A percentile compares a stretch with the other conserved stretches of the same genome.
phyloP scores from a whole-genome alignment of 64 coral and sea anemone genomes.

The Montipora efflorescens region DNA sequence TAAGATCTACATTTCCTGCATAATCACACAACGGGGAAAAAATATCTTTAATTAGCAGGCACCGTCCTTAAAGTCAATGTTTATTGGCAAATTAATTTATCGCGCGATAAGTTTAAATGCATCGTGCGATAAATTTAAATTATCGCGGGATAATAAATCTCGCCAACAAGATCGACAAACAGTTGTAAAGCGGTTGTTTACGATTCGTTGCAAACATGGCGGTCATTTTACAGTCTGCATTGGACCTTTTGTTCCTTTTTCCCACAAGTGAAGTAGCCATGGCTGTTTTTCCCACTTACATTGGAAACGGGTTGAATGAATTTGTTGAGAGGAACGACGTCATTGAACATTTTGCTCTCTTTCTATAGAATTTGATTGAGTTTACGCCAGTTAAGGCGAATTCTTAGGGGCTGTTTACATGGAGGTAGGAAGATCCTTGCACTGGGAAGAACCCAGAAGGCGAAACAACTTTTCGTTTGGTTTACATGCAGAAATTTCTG shows the following conservation, averaged over 20 bases:
- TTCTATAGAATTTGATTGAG: constrained; percentile 18
- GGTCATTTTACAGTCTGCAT: not conserved
- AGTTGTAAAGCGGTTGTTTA: not conserved
- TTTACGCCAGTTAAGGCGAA: constrained; percentile 11
- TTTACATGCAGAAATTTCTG: no score
- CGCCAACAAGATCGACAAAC: not conserved
- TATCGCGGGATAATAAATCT: constrained; percentile 19
- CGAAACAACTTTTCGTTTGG: not conserved
- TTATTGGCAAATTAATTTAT: not conserved
- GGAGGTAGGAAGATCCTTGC: no score
- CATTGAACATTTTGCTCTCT: constrained; percentile 14
- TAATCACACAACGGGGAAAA: no score
- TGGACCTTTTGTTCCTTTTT: not conserved
- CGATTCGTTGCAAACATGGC: not conserved
- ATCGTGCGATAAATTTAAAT: not conserved
- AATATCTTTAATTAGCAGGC: no score
- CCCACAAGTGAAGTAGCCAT: not conserved
- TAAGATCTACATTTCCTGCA: no score
- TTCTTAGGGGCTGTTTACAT: not conserved
- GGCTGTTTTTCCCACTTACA: not conserved
- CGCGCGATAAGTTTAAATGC: not conserved
- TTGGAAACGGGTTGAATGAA: constrained; percentile 14
- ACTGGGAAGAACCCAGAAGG: no score
- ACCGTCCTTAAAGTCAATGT: no score
- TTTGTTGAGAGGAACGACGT: not conserved